These are phyloP conservation scores for Junco hyemalis DNA, from an alignment of 2,113 vertebrate species.

Conservation along the genomic window DNA sequence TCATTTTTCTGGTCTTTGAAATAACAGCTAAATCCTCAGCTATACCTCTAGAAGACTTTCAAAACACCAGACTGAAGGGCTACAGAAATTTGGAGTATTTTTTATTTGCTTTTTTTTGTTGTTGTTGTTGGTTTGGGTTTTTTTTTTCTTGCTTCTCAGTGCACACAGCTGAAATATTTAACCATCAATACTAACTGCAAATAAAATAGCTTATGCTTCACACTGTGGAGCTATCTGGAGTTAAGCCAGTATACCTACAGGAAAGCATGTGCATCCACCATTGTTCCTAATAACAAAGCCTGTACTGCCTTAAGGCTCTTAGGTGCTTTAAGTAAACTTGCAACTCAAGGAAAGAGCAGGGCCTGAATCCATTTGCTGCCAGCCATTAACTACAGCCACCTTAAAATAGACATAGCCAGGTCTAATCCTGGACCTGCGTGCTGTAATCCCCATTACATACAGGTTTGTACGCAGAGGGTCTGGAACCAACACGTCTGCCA, in stretches of 20 bases:
- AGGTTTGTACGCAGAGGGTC: neutral
- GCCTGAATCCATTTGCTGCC: neutral
- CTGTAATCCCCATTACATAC: neutral
- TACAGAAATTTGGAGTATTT: neutral
- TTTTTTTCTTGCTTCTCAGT: neutral
- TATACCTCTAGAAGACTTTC: neutral
- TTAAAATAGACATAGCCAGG: conserved; percentile 10
- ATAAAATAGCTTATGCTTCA: neutral
- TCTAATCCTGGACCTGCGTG: neutral
- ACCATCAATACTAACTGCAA: neutral
- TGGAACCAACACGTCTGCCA: neutral
- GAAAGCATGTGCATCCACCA: neutral
- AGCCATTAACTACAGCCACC: neutral
- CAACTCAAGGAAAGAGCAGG: neutral
- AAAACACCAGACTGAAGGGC: neutral
- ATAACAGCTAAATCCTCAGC: neutral
- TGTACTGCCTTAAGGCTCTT: neutral
- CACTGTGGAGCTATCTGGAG: neutral
- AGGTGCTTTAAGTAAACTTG: conserved; percentile 3
- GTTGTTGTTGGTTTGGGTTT: neutral
- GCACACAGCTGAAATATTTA: neutral
- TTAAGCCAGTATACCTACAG: neutral
- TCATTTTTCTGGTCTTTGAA: neutral
- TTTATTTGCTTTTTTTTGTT: neutral
- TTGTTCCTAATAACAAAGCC: neutral